These are phyloP conservation scores for Pseudonaja textilis DNA, from an alignment of 2,113 vertebrate genomes.

Conservation along the genomic window DNA sequence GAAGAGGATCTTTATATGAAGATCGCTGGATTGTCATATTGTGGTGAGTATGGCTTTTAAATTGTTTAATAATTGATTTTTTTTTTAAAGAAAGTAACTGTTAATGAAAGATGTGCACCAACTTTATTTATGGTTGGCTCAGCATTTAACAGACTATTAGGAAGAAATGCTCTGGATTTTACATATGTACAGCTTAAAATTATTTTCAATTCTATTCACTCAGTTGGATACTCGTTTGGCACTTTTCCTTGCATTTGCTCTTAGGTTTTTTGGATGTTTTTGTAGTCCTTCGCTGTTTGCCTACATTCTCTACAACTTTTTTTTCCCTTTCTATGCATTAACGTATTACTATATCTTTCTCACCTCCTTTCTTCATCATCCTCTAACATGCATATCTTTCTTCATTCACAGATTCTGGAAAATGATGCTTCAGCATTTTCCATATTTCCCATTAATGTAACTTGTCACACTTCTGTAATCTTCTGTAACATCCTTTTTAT, in stretches of 20 bases:
- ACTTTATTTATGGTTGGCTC: not conserved
- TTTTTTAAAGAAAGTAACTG: not conserved
- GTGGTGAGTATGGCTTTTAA: slow-evolving; percentile 26
- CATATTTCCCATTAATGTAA: not conserved
- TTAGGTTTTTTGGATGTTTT: not conserved
- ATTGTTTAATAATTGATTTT: not conserved
- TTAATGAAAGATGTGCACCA: not conserved
- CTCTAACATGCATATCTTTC: not conserved
- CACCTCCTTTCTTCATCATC: not conserved
- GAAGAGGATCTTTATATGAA: slow-evolving; percentile 91
- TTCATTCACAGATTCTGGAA: not conserved
- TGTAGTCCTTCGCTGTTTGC: not conserved
- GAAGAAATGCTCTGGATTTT: not conserved
- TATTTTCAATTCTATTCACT: not conserved
- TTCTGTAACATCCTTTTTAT: not conserved
- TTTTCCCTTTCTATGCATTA: not conserved
- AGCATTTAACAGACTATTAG: not conserved
- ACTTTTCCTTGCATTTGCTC: not conserved
- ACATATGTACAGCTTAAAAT: not conserved
- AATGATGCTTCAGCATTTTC: not conserved
- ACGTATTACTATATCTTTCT: not conserved
- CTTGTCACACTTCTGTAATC: not conserved
- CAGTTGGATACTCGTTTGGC: not conserved
- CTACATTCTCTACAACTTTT: not conserved
- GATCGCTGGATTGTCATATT: slow-evolving; percentile 92